Percentiles rank a stretch among this genome's conserved stretches.
These are phyloP conservation scores for Caenorhabditis macrosperma DNA, from an alignment of 2,888 invertebrate genomes.

Conservation along the genomic window DNA sequence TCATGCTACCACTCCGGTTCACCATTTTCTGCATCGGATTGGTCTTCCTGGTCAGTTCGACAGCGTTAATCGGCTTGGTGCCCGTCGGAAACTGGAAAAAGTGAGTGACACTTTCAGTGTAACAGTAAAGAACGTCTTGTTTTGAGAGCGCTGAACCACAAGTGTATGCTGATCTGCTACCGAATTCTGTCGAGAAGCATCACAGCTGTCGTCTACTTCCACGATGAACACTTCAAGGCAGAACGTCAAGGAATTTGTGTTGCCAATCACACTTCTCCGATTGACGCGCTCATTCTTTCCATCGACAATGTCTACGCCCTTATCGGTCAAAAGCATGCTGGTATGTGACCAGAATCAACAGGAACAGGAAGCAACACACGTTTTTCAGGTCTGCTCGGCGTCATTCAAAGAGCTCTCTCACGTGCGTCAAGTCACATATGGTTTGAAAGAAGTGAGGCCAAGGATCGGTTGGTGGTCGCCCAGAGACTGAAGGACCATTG, in stretches of 20 bases:
- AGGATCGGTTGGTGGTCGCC: conserved; percentile 92
- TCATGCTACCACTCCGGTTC: conserved; percentile 88
- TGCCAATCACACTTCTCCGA: conserved; percentile 95
- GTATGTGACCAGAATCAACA: conserved; percentile 87
- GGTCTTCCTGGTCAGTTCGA: conserved; percentile 85
- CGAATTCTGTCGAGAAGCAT: conserved; percentile 88
- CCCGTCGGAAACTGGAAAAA: conserved; percentile 83
- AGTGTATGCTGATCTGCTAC: conserved; percentile 87
- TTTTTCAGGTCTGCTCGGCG: conserved; percentile 81
- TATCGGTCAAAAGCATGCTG: conserved; percentile 97
- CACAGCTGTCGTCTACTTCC: conserved; percentile 84
- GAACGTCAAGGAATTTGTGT: conserved; percentile 87
- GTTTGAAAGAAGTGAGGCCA: conserved; percentile 97
- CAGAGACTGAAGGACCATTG: conserved; percentile 92
- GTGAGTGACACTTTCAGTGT: conserved; percentile 43
- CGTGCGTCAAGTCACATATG: conserved; percentile 97
- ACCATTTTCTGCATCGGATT: conserved; percentile 79
- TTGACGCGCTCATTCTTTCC: conserved; percentile 91
- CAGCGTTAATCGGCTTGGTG: conserved; percentile 85
- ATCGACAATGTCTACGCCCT: conserved; percentile 91
- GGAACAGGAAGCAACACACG: conserved; percentile 90
- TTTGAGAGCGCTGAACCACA: conserved; percentile 81
- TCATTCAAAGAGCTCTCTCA: conserved; percentile 92
- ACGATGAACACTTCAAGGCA: conserved; percentile 80
- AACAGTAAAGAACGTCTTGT: neutral